Percentiles rank a stretch among this genome's conserved stretches.
phyloP scores from a whole-genome alignment of 1,140 invertebrate species.

The Sminthurinus signatus region DNA sequence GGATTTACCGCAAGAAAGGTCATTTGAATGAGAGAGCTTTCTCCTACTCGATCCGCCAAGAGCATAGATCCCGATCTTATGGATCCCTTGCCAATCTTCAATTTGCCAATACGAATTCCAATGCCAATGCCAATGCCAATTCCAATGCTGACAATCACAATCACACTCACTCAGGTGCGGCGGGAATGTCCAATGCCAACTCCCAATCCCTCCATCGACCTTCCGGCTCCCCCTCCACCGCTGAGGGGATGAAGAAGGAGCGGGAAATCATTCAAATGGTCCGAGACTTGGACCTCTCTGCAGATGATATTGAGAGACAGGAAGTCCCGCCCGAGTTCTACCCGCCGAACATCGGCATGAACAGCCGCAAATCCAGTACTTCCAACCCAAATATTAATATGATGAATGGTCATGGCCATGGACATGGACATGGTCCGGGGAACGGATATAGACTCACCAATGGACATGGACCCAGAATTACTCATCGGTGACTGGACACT shows the following conservation, averaged over 20 bases:
- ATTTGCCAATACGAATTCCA: slow-evolving; percentile 63
- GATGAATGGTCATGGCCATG: no score
- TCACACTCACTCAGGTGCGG: slow-evolving; percentile 18
- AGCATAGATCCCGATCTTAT: slow-evolving; percentile 82
- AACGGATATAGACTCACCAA: slow-evolving; percentile 36
- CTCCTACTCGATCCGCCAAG: slow-evolving; percentile 86
- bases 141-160: no score
- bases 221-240: slow-evolving; percentile 42
- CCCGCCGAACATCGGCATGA: no score
- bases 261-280: slow-evolving; percentile 86
- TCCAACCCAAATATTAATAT: no score
- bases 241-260: slow-evolving; percentile 74
- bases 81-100: slow-evolving; percentile 80
- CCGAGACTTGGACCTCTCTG: slow-evolving; percentile 73
- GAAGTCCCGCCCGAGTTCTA: slow-evolving; percentile 39
- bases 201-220: slow-evolving; percentile 24
- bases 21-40: slow-evolving; percentile 89
- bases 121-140: background rate
- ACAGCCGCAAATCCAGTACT: no score
- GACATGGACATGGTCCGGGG: no score
- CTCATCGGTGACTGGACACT: slow-evolving; percentile 40
- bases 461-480: slow-evolving; percentile 39
- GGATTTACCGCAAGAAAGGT: slow-evolving; percentile 80
- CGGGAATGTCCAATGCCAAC: slow-evolving; percentile 11
- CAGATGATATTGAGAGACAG: slow-evolving; percentile 61